These are phyloP conservation scores for Mythimna vitellina DNA, from an alignment of 2,888 invertebrate species.

Conservation along the genomic window DNA sequence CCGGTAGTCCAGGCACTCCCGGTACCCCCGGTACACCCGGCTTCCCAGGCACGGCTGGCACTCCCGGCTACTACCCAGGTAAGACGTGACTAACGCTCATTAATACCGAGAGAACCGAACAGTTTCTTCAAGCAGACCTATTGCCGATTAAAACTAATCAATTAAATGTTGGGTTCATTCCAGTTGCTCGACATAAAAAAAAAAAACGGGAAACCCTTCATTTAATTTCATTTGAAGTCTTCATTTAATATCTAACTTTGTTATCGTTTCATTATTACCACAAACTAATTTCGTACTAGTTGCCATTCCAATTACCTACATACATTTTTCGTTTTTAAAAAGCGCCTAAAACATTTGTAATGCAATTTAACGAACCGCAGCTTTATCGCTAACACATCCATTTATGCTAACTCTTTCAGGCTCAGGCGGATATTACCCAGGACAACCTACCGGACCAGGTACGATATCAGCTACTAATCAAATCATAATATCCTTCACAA, in stretches of 20 bases:
- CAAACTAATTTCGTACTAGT: background rate
- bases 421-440: conserved; percentile 60
- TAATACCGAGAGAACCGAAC: conserved; percentile 12
- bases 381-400: conserved; percentile 42
- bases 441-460: conserved; percentile 59
- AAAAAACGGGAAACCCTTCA: conserved; percentile 4
- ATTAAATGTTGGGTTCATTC: conserved; percentile 5
- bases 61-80: conserved; percentile 73
- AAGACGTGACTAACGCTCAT: conserved; percentile 48
- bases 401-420: conserved; percentile 62
- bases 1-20: conserved; percentile 51
- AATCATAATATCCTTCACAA: background rate
- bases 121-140: background rate
- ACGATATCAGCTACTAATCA: conserved; percentile 29
- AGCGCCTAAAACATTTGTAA: conserved; percentile 45
- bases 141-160: background rate
- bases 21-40: conserved; percentile 73
- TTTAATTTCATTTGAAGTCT: background rate
- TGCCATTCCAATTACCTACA: conserved; percentile 5
- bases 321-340: conserved; percentile 2
- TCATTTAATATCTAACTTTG: conserved; percentile 1
- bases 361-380: conserved; percentile 33
- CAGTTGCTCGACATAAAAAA: background rate
- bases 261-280: conserved; percentile 1
- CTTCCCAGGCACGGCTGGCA: conserved; percentile 76